Evolutionary conservation across 2,888 invertebrate genomes (phyloP).

Genomic region (Melitaea athalia): DNA sequence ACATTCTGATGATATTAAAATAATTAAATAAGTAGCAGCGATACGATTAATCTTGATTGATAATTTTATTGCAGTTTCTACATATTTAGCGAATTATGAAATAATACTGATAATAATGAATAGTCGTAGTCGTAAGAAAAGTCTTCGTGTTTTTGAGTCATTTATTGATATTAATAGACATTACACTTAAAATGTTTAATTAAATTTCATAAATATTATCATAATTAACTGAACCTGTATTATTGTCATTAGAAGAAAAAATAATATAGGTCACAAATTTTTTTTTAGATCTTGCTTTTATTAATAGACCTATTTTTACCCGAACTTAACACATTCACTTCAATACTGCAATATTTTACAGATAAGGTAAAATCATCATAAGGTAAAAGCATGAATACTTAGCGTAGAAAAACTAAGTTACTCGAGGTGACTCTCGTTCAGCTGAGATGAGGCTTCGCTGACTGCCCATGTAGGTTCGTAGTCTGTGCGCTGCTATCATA

Average conservation of each 20-base stretch:
- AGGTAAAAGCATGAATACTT: no score
- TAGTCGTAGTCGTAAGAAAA: no score
- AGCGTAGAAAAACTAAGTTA: conserved; percentile 19
- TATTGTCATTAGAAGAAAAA: no score
- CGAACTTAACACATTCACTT: neutral
- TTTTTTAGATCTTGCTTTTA: neutral
- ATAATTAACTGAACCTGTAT: no score
- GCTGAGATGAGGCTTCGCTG: conserved; percentile 25
- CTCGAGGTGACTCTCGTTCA: conserved; percentile 22
- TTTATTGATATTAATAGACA: no score
- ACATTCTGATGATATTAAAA: neutral
- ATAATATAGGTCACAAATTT: no score
- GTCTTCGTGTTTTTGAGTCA: no score
- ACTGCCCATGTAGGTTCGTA: conserved; percentile 42
- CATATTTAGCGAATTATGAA: neutral
- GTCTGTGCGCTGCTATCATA: conserved; percentile 49
- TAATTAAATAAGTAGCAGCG: neutral
- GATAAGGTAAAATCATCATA: no score
- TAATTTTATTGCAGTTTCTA: neutral
- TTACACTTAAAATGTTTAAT: no score
- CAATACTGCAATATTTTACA: neutral
- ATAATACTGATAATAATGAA: no score
- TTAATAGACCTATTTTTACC: neutral
- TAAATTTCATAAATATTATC: no score
- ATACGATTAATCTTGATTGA: neutral